phyloP scores from a whole-genome alignment of 2,888 invertebrate species.

The Trypoxylon attenuatum region DNA sequence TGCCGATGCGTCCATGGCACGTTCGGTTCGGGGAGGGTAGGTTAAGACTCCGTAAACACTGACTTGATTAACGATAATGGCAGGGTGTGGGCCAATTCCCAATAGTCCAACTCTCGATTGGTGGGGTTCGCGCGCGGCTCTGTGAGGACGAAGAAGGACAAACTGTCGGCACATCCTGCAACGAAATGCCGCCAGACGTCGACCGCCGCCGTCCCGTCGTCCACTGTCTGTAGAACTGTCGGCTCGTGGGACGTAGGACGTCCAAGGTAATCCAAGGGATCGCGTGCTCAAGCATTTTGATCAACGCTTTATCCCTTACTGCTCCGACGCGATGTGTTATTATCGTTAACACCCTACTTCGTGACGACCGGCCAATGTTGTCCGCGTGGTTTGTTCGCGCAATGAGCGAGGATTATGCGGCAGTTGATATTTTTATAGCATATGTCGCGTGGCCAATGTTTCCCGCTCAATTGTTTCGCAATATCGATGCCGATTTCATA shows the following conservation, averaged over 20 bases:
- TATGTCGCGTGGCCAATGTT: too few relatives aligned
- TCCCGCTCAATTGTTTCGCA: too few relatives aligned
- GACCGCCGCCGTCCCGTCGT: too few relatives aligned
- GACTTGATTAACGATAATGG: slow-evolving; percentile 60
- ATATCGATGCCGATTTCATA: too few relatives aligned
- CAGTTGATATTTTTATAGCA: too few relatives aligned
- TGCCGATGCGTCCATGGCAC: slow-evolving; percentile 23
- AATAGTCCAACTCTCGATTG: slow-evolving; percentile 47
- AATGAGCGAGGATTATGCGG: not conserved
- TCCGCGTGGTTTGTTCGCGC: slow-evolving; percentile 9
- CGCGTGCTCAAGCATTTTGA: slow-evolving; percentile 67
- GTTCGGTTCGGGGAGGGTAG: slow-evolving; percentile 16
- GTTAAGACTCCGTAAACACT: slow-evolving; percentile 54
- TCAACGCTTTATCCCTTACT: slow-evolving; percentile 62
- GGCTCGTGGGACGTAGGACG: slow-evolving; percentile 20
- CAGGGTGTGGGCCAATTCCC: slow-evolving; percentile 47
- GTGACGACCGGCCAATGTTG: slow-evolving; percentile 35
- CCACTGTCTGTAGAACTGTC: slow-evolving; percentile 44
- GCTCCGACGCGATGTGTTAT: slow-evolving; percentile 60
- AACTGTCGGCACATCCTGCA: slow-evolving; percentile 39
- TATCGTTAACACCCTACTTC: slow-evolving; percentile 58
- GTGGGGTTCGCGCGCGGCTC: not conserved
- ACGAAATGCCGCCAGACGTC: too few relatives aligned
- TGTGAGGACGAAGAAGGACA: slow-evolving; percentile 17
- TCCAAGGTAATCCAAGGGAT: slow-evolving; percentile 61